These are phyloP conservation scores for Xestia sexstrigata DNA, from an alignment of 2,888 invertebrate genomes.

Conservation along the genomic window DNA sequence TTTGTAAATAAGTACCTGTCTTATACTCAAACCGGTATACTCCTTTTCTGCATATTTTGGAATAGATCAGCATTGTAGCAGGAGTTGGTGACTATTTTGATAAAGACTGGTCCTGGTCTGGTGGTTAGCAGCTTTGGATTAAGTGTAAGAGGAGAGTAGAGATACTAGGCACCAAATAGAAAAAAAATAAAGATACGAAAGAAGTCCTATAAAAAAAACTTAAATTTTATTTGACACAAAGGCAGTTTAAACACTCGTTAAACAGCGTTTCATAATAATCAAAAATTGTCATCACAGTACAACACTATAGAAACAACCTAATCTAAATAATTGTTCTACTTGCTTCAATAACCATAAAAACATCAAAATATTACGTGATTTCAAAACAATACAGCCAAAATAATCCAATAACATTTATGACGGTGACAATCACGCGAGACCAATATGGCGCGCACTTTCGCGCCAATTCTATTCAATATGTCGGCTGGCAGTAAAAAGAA, in stretches of 20 bases:
- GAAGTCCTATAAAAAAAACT: no score
- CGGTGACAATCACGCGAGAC: conserved; percentile 50
- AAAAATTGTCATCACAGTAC: background rate
- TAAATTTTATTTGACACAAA: no score
- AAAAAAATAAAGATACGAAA: background rate
- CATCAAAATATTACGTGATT: background rate
- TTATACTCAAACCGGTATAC: no score
- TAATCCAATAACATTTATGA: conserved; percentile 12
- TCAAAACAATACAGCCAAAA: conserved; percentile 12
- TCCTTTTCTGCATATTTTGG: no score
- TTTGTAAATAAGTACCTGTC: no score
- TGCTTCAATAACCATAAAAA: background rate
- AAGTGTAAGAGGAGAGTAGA: background rate
- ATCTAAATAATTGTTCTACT: background rate
- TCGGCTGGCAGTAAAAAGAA: conserved; percentile 81
- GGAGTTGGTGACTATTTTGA: no score
- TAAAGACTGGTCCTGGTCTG: no score
- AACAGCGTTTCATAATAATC: background rate
- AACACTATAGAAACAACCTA: background rate
- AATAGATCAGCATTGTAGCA: no score
- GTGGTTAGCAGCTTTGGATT: background rate
- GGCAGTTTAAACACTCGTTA: no score
- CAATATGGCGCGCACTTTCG: conserved; percentile 70
- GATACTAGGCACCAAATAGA: background rate
- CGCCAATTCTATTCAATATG: conserved; percentile 87